Percentiles rank a stretch among this genome's conserved stretches.
Conservation (phyloP, 2,113 vertebrate species). For the Monopterus albus region DNA sequence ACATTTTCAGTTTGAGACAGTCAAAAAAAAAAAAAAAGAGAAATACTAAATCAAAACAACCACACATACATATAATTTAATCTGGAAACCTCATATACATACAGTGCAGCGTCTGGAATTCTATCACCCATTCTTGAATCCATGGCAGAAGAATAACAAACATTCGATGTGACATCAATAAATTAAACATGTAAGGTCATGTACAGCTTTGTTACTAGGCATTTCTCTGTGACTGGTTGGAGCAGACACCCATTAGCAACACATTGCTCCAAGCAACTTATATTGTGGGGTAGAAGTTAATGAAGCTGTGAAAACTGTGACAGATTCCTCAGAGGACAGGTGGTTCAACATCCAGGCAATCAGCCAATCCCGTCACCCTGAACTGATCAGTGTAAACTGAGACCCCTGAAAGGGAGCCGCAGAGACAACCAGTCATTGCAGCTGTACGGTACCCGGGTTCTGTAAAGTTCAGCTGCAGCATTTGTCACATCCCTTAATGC, state of each 20-base stretch:
- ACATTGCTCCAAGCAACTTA: constrained; percentile 51
- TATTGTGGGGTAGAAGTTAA: constrained; percentile 24
- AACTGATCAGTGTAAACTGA: constrained; percentile 60
- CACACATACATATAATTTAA: constrained; percentile 71
- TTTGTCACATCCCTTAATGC: constrained; percentile 40
- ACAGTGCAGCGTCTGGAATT: constrained; percentile 63
- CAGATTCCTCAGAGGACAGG: constrained; percentile 50
- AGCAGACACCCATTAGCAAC: constrained; percentile 56
- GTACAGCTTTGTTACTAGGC: no score
- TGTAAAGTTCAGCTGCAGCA: constrained; percentile 32
- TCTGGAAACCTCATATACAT: constrained; percentile 72
- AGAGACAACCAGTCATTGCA: constrained; percentile 43
- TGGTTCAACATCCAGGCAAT: constrained; percentile 41
- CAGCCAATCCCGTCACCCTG: background rate
- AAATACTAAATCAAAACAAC: constrained; percentile 37
- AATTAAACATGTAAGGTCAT: constrained; percentile 53
- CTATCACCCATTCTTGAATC: constrained; percentile 28
- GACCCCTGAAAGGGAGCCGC: constrained; percentile 32
- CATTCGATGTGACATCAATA: constrained; percentile 54
- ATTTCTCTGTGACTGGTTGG: constrained; percentile 54
- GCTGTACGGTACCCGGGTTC: constrained; percentile 22
- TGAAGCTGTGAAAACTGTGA: constrained; percentile 39
- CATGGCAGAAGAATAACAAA: constrained; percentile 31
- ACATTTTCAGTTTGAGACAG: constrained; percentile 62
- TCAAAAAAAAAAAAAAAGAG: constrained; percentile 32